Conservation (phyloP, 2,113 vertebrate species). For the Oncorhynchus masou region DNA sequence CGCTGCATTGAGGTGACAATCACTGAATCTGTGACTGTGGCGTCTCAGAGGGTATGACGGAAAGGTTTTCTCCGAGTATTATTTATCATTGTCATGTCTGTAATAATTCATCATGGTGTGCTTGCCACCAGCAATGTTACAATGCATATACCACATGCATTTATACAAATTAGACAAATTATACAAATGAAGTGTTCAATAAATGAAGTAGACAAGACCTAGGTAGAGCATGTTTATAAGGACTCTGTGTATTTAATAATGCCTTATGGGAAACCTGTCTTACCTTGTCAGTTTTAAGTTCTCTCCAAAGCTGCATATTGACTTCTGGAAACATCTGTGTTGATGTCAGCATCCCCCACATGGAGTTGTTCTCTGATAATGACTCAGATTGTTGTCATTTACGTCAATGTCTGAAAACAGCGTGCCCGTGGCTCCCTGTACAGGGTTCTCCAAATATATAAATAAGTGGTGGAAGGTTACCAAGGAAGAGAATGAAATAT, state of each 20-base stretch:
- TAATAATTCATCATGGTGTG: background rate
- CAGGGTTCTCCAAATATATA: slow-evolving; percentile 42
- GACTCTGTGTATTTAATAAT: too few relatives aligned
- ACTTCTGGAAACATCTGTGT: background rate
- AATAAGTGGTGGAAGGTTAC: slow-evolving; percentile 39
- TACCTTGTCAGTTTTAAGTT: too few relatives aligned
- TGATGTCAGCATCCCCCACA: background rate
- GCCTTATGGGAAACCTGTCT: too few relatives aligned
- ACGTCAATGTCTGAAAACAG: slow-evolving; percentile 39
- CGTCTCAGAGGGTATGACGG: background rate
- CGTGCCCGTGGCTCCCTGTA: slow-evolving; percentile 19
- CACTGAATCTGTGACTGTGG: slow-evolving; percentile 15
- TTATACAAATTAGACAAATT: background rate
- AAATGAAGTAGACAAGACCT: background rate
- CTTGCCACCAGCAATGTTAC: background rate
- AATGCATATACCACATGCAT: too few relatives aligned
- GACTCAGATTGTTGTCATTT: slow-evolving; percentile 41
- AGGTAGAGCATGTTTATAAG: background rate
- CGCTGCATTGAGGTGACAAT: slow-evolving; percentile 34
- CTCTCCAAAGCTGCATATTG: background rate
- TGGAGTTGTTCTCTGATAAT: slow-evolving; percentile 21
- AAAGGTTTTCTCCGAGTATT: background rate
- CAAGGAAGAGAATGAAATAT: slow-evolving; percentile 54
- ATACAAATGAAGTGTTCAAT: background rate
- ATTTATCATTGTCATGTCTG: background rate